A percentile compares a stretch with the other conserved stretches of the same genome.
phyloP scores from a whole-genome alignment of 1,140 invertebrate genomes.

The Brachionus calyciflorus region DNA sequence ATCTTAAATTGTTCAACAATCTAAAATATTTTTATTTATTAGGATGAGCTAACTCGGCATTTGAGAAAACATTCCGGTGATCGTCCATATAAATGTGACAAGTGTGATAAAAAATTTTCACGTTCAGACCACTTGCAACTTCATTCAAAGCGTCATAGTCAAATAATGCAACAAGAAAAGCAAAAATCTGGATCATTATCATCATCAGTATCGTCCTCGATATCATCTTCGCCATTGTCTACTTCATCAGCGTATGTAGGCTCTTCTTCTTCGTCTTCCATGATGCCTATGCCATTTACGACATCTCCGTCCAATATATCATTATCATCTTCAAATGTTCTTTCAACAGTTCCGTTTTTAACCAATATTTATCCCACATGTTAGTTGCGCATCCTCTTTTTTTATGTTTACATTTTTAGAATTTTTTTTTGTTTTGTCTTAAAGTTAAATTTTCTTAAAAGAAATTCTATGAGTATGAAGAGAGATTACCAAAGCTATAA shows the following conservation, averaged over 20 bases:
- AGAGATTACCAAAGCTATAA: too few relatives aligned
- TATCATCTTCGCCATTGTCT: constrained; percentile 1
- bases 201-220: constrained; percentile 7
- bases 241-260: background rate
- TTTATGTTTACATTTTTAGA: background rate
- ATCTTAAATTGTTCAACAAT: background rate
- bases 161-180: background rate
- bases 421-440: constrained; percentile 1
- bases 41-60: constrained; percentile 52
- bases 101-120: constrained; percentile 88
- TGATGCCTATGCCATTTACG: background rate
- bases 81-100: constrained; percentile 92
- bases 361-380: constrained; percentile 9
- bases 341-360: background rate
- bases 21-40: background rate
- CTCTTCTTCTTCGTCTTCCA: background rate
- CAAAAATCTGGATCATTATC: constrained; percentile 5
- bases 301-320: background rate
- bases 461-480: too few relatives aligned
- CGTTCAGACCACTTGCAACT: constrained; percentile 80
- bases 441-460: too few relatives aligned
- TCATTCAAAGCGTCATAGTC: constrained; percentile 14
- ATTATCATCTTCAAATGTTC: background rate
- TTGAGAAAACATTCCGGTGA: constrained; percentile 89
- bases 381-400: background rate